Base-by-base conservation (phyloP, 2,888 invertebrate species). In the Temnothorax rugatulus region DNA sequence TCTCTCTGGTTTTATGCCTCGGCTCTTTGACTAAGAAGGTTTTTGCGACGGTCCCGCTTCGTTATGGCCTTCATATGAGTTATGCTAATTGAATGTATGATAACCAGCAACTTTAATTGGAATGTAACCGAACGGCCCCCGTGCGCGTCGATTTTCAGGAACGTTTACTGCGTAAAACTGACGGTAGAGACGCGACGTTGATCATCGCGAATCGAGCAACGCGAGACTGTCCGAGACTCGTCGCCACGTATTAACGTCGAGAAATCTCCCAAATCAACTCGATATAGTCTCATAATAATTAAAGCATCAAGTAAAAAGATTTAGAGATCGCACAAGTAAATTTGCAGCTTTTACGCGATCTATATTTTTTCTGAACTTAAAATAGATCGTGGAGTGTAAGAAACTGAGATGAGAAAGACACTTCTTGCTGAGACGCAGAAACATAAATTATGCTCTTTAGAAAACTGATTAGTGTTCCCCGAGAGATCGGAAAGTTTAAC, bases 31-130 rank as follows among this genome's bases (percentile, higher is more conserved):
- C 85, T 84, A 88, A 90, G 92, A 88, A 90, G 89, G 85, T 92
- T 92, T 91, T 92, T 92, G 90, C 88, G 52, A 34, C 47, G 86
- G 75, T 57, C 59, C 75, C 63, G 84, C 91, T 87, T 91, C 89
- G 90, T 92, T 91, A 91, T 90, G 87, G 88, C 88, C 83, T 84
- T 85, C 89, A 86, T 89, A 91, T 91, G 93, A 93, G 93, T 93
- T 93, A 93, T 93, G 93, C 92, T 93, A 93, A 93, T 93, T 93
- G 93, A 93, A 93, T 91, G 87, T 89, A 85, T 87, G 90, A 91
- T 91, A 91, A 90, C 89, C 89, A 84, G 87, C 61, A 86, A 83
- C 85, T 91, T 90, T 91, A 93, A 93, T 93, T 93, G 92, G 92
- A 91, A 91, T 90, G 88, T 84, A 85, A 87, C 81, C 87, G 76